Evolutionary conservation across 1,140 invertebrate species (phyloP), one percentile per base, ranked within the genome.

Genomic region (Epicauta chinensis): DNA sequence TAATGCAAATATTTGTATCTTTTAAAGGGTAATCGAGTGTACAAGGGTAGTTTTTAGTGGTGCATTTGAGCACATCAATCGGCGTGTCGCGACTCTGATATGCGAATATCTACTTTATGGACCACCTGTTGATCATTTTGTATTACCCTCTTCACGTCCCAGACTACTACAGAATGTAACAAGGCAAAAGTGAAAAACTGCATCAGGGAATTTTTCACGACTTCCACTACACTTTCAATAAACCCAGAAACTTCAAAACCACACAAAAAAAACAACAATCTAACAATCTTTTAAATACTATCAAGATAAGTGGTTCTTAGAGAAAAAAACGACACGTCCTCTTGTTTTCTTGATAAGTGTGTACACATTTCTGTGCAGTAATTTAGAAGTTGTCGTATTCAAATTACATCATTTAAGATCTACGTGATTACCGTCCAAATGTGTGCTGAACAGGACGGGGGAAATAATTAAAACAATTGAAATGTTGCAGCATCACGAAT

Each of bases 41-140:
- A 39, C 37, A 59, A 59, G 58, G 58, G 58, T 59, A 59, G 58
- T 59, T 59, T 59, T 59, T 56, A 56, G 54, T 59, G 53, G 54
- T 51, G 51, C 58, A 59, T 56, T 59, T 47, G 59, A 61, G 64
- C 62, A 66, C 63, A 66, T 66, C 64, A 66, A 64, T 66, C 64
- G 64, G 56, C 55, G 56, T 65, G 63, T 62, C 63, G 61, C 59
- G 58, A 53, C 53, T 53, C 55, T 66, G 64, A 66, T 64, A 66
- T 64, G 64, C 64, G 64, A 66, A 66, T 66, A 66, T 66, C 64
- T 66, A 66, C 62, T 66, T 66, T 66, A 66, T 64, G 64, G 61
- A 62, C 64, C 62, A 66, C 64, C 64, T 66, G 64, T 66, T 66
- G 64, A 59, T 41, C 43, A 30, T 32, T 40, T 31, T 16, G 39